phyloP scores from a whole-genome alignment of 2,113 vertebrate species.

The Aspiorhynchus laticeps region DNA sequence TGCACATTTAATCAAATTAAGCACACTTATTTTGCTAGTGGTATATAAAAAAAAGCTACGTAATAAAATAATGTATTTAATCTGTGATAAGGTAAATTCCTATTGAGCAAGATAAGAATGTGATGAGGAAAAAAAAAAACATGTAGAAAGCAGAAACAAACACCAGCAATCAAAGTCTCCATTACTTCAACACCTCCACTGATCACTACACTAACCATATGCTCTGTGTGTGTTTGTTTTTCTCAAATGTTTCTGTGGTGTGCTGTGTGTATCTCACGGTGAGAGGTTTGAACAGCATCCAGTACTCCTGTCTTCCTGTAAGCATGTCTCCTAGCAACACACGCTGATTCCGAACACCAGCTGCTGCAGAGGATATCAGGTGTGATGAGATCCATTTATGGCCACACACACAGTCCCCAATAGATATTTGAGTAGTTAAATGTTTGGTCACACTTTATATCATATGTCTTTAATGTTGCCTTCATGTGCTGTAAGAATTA shows the following conservation, averaged over 20 bases:
- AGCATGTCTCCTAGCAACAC: constrained; percentile 58
- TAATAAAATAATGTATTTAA: background rate
- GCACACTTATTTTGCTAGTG: background rate
- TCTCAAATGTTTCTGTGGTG: constrained; percentile 32
- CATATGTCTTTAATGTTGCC: constrained; percentile 9
- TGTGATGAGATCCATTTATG: constrained; percentile 51
- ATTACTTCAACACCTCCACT: constrained; percentile 47
- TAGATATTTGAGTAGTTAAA: constrained; percentile 16
- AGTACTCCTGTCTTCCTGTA: constrained; percentile 43
- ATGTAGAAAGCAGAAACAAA: background rate
- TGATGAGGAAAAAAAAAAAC: background rate
- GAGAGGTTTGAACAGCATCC: constrained; percentile 49
- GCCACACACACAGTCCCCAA: constrained; percentile 36
- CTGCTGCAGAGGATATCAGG: constrained; percentile 57
- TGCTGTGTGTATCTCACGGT: constrained; percentile 30
- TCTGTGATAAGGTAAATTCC: background rate
- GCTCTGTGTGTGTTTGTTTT: constrained; percentile 47
- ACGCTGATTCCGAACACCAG: constrained; percentile 48
- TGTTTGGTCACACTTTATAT: background rate
- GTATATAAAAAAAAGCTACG: background rate
- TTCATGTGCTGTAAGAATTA: background rate
- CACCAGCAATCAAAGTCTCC: constrained; percentile 7
- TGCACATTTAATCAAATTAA: background rate
- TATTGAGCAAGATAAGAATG: constrained; percentile 6
- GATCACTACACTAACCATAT: constrained; percentile 51